Conservation (phyloP, 2,888 invertebrate genomes). For the Lasioglossum figueresi region DNA sequence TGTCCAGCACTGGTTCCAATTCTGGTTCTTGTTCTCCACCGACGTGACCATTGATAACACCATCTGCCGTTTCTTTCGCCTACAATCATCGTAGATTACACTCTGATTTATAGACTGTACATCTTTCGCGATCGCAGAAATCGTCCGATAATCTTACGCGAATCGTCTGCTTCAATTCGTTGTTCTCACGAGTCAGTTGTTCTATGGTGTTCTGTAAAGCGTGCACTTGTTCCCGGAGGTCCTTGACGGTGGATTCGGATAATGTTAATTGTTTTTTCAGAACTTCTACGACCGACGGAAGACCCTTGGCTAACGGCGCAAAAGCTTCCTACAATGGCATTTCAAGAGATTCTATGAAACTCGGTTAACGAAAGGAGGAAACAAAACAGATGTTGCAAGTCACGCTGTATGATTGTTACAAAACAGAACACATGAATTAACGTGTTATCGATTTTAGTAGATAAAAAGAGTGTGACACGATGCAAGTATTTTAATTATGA, state of each 20-base stretch:
- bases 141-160: slow-evolving; percentile 73
- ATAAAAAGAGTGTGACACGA: slow-evolving; percentile 32
- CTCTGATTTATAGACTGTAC: not conserved
- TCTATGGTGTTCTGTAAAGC: slow-evolving; percentile 89
- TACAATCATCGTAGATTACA: slow-evolving; percentile 29
- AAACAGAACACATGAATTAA: slow-evolving; percentile 41
- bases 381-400: slow-evolving; percentile 37
- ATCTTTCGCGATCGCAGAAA: not conserved
- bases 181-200: slow-evolving; percentile 92
- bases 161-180: slow-evolving; percentile 87
- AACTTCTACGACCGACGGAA: slow-evolving; percentile 82
- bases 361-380: not conserved
- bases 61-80: slow-evolving; percentile 61
- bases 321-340: slow-evolving; percentile 76
- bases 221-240: slow-evolving; percentile 87
- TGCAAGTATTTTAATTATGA: slow-evolving; percentile 50
- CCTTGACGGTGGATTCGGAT: slow-evolving; percentile 88
- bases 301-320: slow-evolving; percentile 79
- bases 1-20: slow-evolving; percentile 85
- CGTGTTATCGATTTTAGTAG: slow-evolving; percentile 58
- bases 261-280: slow-evolving; percentile 87
- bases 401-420: slow-evolving; percentile 59
- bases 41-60: slow-evolving; percentile 78
- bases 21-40: slow-evolving; percentile 84
- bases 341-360: not conserved